Evolutionary conservation across 2,888 invertebrate species (phyloP), one percentile per base, ranked within the genome.

Genomic region (Limnephilus lunatus): DNA sequence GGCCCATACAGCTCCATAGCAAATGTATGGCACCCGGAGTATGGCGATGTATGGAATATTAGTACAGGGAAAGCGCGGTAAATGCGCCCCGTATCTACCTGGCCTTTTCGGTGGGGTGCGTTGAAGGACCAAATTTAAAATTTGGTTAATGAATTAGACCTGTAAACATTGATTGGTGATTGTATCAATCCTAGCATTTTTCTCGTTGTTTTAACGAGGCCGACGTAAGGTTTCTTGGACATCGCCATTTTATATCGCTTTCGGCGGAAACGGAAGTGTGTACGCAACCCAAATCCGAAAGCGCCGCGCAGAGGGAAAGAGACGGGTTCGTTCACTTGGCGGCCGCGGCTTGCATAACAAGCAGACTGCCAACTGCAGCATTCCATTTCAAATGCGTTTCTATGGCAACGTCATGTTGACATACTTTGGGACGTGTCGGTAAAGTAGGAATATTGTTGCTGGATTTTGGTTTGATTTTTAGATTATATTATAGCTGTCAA

Each of bases 171-270:
- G 25, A 35, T 81, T 89, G 25, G 35, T 9, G n/a, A 32, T 68
- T 80, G 35, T 32, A 81, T 81, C 88, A 32, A 89, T 89, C 80
- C n/a, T 80, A n/a, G 14, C 68, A 80, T 81, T 9, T 89, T 89
- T 89, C 35, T 89, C 39, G 80, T 89, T 81, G 31, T 80, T 89
- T 89, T 89, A 89, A 89, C 88, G 35, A 89, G 88, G 88, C 80
- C 88, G 39, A 80, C 80, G 88, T 89, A 89, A 89, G 88, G 88
- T 89, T 89, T 89, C 88, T 89, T 30, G 11, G 12, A 80, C 39
- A n/a, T 88, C 89, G 92, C 93, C 93, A 93, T 93, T 88, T 93
- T 93, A 85, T 81, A 91, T 92, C 92, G 89, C 92, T 92, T 92
- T 91, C 15, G 48, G 32, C 48, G 93, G 93, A 93, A 91, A 89